A percentile compares a stretch with the other conserved stretches of the same genome.
Conservation (phyloP, 2,797 vertebrate species). For the Spatula clypeata region DNA sequence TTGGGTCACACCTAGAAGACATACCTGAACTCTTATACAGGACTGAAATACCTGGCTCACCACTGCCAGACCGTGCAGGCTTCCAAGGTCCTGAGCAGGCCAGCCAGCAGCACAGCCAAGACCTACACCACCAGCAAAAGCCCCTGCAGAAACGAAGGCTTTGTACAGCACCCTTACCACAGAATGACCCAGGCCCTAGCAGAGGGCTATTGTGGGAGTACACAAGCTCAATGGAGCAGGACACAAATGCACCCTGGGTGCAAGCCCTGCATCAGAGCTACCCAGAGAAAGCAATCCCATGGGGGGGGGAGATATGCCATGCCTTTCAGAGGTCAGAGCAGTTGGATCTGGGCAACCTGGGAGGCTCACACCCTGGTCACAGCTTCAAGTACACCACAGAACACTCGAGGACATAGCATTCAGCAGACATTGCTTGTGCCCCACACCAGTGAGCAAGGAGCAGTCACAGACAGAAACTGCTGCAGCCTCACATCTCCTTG, state of each 20-base stretch:
- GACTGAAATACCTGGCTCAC: not conserved
- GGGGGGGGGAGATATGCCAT: not conserved
- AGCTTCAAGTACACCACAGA: not conserved
- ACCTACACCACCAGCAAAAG: not conserved
- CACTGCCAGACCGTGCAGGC: accelerated
- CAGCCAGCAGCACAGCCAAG: not conserved
- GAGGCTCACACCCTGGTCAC: not conserved
- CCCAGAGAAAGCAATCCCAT: not conserved
- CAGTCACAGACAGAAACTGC: not conserved
- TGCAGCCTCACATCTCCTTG: not conserved
- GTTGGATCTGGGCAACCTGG: not conserved
- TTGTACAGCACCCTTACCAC: not conserved
- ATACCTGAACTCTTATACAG: slow-evolving; percentile 20
- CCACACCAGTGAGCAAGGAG: not conserved
- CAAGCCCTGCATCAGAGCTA: not conserved
- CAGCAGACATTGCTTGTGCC: not conserved
- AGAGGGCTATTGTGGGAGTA: not conserved
- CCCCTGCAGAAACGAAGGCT: not conserved
- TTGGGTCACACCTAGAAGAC: slow-evolving; percentile 94
- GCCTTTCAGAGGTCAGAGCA: not conserved
- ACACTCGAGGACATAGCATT: not conserved
- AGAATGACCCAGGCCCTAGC: accelerated
- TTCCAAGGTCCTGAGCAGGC: not conserved
- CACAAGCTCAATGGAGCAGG: not conserved
- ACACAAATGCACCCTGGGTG: accelerated